Conservation (phyloP, 2,113 vertebrate species). For the Lichenostomus cassidix region DNA sequence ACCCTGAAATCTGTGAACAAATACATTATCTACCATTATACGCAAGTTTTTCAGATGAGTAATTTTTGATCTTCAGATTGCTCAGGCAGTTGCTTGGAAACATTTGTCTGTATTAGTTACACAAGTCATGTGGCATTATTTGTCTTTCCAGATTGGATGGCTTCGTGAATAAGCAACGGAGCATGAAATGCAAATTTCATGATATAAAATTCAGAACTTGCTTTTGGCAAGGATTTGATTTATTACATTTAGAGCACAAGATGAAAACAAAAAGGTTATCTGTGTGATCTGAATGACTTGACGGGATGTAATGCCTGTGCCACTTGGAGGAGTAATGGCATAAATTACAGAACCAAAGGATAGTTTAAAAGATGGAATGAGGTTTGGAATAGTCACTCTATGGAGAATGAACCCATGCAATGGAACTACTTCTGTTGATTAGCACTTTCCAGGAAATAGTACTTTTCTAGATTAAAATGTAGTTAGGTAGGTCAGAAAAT, state of each 20-base stretch:
- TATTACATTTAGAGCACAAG: slow-evolving; percentile 64
- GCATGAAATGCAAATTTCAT: slow-evolving; percentile 66
- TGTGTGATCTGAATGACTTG: slow-evolving; percentile 27
- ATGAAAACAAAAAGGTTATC: slow-evolving; percentile 66
- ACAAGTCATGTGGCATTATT: slow-evolving; percentile 34
- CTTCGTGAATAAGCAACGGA: slow-evolving; percentile 35
- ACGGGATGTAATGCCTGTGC: not conserved
- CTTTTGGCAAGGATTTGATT: slow-evolving; percentile 55
- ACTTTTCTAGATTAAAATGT: not conserved
- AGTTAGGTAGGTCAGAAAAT: not conserved
- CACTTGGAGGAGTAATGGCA: not conserved
- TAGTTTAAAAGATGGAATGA: not conserved
- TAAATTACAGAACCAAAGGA: not conserved
- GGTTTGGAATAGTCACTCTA: not conserved
- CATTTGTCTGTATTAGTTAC: slow-evolving; percentile 66
- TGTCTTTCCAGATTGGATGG: slow-evolving; percentile 44
- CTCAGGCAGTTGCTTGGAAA: slow-evolving; percentile 60
- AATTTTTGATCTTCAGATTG: slow-evolving; percentile 62
- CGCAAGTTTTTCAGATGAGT: slow-evolving; percentile 59
- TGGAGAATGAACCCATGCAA: not conserved
- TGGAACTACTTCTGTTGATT: not conserved
- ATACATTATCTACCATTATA: slow-evolving; percentile 45
- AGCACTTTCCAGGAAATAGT: not conserved
- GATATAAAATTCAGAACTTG: slow-evolving; percentile 57
- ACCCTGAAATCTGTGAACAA: slow-evolving; percentile 53